These are phyloP conservation scores for Pocillopora meandrina DNA, from an alignment of 92 coral and sea anemone species.

Conservation along the genomic window DNA sequence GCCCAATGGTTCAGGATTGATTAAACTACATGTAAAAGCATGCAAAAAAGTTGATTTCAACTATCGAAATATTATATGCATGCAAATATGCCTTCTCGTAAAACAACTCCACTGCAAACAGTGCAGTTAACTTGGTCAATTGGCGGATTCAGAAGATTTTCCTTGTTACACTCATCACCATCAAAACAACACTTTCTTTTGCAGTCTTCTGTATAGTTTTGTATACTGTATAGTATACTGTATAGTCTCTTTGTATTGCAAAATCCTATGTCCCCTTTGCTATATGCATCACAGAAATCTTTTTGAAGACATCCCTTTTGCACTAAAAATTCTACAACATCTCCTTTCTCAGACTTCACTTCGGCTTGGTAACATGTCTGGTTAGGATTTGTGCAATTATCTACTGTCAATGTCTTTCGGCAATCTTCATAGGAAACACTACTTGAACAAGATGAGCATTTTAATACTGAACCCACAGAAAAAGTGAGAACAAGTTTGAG, in stretches of 20 bases:
- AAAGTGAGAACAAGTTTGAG: too few species aligned
- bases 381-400: background rate
- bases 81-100: too few species aligned
- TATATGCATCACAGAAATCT: background rate
- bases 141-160: background rate
- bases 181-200: background rate
- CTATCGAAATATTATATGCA: too few species aligned
- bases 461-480: too few species aligned
- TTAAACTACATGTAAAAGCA: too few species aligned
- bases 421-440: background rate
- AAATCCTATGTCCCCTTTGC: too few species aligned
- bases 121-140: background rate
- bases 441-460: background rate
- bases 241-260: too few species aligned
- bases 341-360: background rate
- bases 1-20: too few species aligned
- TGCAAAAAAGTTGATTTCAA: too few species aligned
- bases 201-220: background rate
- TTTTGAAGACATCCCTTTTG: background rate
- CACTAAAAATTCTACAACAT: fast-evolving
- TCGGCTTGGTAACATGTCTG: background rate
- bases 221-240: too few species aligned
- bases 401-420: background rate
- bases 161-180: background rate
- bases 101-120: too few species aligned